Conservation (phyloP, 2,113 vertebrate species). For the Laticauda colubrina region DNA sequence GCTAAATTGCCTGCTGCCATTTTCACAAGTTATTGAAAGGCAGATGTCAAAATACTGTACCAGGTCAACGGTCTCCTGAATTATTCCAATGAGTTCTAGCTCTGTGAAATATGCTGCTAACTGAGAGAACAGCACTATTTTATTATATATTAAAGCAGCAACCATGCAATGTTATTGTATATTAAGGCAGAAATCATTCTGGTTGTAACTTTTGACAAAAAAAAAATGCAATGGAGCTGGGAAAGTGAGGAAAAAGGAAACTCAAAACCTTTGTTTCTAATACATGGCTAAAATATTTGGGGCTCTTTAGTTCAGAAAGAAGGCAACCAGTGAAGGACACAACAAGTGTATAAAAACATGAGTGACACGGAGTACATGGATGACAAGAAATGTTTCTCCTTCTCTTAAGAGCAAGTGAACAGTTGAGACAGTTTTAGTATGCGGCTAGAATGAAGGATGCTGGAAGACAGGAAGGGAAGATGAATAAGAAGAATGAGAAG, state of each 20-base stretch:
- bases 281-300: neutral
- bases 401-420: neutral
- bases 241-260: neutral
- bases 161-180: neutral
- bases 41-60: neutral
- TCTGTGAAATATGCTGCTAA: neutral
- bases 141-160: neutral
- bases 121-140: neutral
- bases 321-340: neutral
- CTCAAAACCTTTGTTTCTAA: neutral
- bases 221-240: neutral
- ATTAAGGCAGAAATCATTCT: neutral
- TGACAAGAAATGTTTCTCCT: neutral
- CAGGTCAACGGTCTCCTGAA: neutral
- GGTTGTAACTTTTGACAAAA: neutral
- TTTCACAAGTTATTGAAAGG: neutral
- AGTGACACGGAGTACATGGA: neutral
- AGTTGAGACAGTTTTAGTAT: neutral
- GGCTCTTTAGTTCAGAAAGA: neutral
- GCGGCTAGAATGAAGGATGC: neutral
- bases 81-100: rapidly evolving
- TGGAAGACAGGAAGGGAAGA: neutral
- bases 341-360: neutral
- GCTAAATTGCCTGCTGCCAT: neutral
- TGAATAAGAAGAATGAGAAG: neutral